phyloP scores from a whole-genome alignment of 2,113 vertebrate genomes.

The Cololabis saira region DNA sequence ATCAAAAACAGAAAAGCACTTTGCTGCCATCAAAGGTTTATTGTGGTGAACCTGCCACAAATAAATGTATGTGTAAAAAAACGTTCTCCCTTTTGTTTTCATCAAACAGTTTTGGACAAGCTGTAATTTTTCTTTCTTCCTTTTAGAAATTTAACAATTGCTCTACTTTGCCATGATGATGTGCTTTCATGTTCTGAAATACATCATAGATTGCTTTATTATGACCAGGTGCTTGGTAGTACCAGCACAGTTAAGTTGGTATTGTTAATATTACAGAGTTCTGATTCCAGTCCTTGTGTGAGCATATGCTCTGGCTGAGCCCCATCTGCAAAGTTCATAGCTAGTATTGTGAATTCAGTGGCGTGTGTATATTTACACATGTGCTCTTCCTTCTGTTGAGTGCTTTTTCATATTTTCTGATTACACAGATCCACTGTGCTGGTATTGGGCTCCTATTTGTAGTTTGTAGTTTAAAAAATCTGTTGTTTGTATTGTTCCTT shows the following conservation, averaged over 20 bases:
- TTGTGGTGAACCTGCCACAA: neutral
- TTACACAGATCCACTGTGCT: no score
- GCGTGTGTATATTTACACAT: neutral
- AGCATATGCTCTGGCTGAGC: neutral
- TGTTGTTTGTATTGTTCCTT: no score
- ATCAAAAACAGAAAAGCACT: neutral
- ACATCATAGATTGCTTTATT: no score
- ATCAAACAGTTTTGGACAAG: neutral
- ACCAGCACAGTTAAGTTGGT: neutral
- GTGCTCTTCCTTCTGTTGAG: neutral
- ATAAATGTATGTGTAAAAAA: neutral
- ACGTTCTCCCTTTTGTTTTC: neutral
- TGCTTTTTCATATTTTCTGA: neutral
- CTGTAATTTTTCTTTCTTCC: neutral
- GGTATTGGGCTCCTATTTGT: no score
- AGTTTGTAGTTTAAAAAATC: no score
- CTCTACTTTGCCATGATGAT: neutral
- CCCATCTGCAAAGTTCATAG: neutral
- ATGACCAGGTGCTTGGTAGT: neutral
- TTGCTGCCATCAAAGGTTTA: neutral
- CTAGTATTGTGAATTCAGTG: neutral
- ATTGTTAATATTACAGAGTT: no score
- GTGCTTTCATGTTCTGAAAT: neutral
- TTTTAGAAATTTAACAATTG: neutral
- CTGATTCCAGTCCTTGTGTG: neutral